A percentile compares a stretch with the other conserved stretches of the same genome.
These are phyloP conservation scores for Drosophila fuyamai DNA, from an alignment of 1,140 invertebrate species.

Conservation along the genomic window DNA sequence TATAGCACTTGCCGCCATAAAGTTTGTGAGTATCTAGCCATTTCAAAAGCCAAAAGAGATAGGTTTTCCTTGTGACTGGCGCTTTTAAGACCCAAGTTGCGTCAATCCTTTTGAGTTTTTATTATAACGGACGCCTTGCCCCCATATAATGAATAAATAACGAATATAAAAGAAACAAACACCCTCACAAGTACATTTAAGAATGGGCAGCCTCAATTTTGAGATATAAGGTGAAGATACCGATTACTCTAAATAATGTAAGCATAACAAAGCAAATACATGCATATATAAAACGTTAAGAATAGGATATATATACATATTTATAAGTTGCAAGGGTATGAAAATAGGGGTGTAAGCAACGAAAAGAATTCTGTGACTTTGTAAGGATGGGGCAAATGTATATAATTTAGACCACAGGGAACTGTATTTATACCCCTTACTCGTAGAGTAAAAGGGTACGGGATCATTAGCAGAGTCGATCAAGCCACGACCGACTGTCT, in stretches of 20 bases:
- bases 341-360: too few relatives aligned
- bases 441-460: too few relatives aligned
- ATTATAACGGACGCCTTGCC: conserved; percentile 23
- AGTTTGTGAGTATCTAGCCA: not conserved
- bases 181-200: not conserved
- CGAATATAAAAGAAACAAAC: conserved; percentile 7
- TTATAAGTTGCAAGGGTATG: too few relatives aligned
- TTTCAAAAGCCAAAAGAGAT: conserved; percentile 4
- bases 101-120: conserved; percentile 19
- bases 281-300: not conserved
- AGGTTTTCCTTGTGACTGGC: conserved; percentile 1
- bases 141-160: conserved; percentile 16
- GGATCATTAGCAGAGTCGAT: too few relatives aligned
- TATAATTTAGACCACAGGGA: too few relatives aligned
- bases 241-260: not conserved
- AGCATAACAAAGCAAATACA: not conserved
- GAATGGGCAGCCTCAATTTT: not conserved
- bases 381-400: too few relatives aligned
- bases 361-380: too few relatives aligned
- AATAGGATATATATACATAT: not conserved
- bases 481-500: too few relatives aligned
- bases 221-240: not conserved
- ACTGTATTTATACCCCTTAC: too few relatives aligned
- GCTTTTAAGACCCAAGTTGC: conserved; percentile 31
- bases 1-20: not conserved